Percentiles rank a stretch among this genome's conserved stretches.
Evolutionary conservation across 2,888 invertebrate species (phyloP).

Genomic region (Ectropis crepuscularia): DNA sequence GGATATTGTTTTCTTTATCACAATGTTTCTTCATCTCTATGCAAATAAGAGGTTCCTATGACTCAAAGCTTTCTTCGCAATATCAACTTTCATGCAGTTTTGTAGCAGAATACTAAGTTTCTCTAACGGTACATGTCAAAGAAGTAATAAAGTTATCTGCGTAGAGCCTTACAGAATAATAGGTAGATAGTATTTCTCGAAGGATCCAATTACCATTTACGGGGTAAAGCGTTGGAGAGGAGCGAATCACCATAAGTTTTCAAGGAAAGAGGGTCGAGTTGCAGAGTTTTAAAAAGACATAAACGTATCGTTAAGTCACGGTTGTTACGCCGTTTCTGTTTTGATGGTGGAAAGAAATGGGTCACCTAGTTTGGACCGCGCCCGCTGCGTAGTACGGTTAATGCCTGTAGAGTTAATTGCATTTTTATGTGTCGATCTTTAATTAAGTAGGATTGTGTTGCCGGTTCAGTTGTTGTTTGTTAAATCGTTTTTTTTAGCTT

Average conservation of each 20-base stretch:
- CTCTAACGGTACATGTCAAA: not conserved
- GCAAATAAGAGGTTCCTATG: constrained; percentile 3
- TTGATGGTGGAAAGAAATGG: constrained; percentile 65
- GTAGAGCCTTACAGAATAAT: constrained; percentile 40
- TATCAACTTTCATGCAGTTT: constrained; percentile 14
- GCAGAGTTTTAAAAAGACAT: constrained; percentile 63
- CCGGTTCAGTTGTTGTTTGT: constrained; percentile 17
- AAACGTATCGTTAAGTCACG: constrained; percentile 56
- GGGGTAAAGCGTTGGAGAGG: constrained; percentile 30
- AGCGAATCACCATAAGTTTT: constrained; percentile 49
- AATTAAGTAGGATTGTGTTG: constrained; percentile 41
- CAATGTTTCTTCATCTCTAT: constrained; percentile 11
- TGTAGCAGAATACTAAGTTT: constrained; percentile 12
- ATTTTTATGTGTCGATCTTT: constrained; percentile 55
- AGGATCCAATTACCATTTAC: constrained; percentile 47
- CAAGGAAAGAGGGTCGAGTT: constrained; percentile 61
- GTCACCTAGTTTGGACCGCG: constrained; percentile 78
- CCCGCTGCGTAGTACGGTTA: constrained; percentile 63
- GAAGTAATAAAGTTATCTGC: constrained; percentile 2
- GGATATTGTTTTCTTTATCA: constrained; percentile 21
- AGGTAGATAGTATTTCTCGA: constrained; percentile 47
- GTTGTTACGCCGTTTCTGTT: constrained; percentile 61
- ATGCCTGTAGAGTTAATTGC: constrained; percentile 68
- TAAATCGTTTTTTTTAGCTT: not conserved
- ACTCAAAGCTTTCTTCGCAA: constrained; percentile 16